Evolutionary conservation across 2,113 vertebrate species (phyloP).

Genomic region (Apodemus speciosus): DNA sequence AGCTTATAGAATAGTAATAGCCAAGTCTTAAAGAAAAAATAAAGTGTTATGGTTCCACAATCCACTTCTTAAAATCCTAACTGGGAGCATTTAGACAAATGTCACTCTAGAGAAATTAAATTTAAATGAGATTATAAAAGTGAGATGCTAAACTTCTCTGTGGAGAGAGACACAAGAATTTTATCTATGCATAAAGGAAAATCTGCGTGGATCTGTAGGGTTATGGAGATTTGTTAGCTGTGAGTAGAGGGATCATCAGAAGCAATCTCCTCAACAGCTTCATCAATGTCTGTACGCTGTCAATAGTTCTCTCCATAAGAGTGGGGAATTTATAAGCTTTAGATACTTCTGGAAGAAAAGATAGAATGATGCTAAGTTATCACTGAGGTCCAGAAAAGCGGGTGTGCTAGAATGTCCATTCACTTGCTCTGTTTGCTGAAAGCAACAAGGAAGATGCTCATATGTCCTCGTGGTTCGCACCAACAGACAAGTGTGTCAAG

Average conservation of each 20-base stretch:
- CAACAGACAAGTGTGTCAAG: not conserved
- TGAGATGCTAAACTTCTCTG: not conserved
- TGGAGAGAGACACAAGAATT: not conserved
- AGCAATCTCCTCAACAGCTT: not conserved
- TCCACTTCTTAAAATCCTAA: not conserved
- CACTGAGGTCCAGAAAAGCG: not conserved
- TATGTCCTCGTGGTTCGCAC: not conserved
- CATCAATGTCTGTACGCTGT: not conserved
- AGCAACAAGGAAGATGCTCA: not conserved
- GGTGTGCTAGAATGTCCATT: not conserved
- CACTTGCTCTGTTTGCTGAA: not conserved
- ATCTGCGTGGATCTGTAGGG: no score
- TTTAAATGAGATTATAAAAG: not conserved
- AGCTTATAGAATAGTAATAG: no score
- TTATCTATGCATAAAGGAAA: not conserved
- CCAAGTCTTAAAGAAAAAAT: no score
- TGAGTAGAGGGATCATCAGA: not conserved
- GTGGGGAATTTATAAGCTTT: not conserved
- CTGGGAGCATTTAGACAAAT: not conserved
- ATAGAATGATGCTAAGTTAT: not conserved
- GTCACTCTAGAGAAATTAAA: not conserved
- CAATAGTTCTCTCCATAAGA: not conserved
- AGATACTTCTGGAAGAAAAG: not conserved
- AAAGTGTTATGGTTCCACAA: not conserved
- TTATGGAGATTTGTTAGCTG: not conserved